These are phyloP conservation scores for Sylvilagus floridanus DNA, from an alignment of 2,797 vertebrate species.

Conservation along the genomic window DNA sequence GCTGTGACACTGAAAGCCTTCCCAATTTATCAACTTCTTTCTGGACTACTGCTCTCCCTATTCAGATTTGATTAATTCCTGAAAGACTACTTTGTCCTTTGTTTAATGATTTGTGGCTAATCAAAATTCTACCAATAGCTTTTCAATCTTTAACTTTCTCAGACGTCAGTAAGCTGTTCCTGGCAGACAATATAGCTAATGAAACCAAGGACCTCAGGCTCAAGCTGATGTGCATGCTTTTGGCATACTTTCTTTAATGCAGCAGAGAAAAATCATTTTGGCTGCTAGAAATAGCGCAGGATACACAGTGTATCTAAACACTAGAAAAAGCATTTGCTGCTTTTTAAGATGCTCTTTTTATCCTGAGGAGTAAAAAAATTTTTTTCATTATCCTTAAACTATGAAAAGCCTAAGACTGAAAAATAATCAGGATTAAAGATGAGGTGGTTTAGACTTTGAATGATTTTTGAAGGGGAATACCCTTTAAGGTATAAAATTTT, in stretches of 20 bases:
- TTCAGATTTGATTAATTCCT: slow-evolving; percentile 2
- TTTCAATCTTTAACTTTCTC: background rate
- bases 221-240: background rate
- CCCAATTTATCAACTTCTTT: slow-evolving; percentile 15
- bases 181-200: background rate
- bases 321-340: background rate
- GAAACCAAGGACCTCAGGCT: background rate
- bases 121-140: background rate
- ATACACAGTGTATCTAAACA: background rate
- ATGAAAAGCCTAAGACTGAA: slow-evolving; percentile 25
- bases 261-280: background rate
- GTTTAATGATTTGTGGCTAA: slow-evolving; percentile 8
- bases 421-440: slow-evolving; percentile 41
- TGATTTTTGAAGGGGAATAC: slow-evolving; percentile 19
- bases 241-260: background rate
- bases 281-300: slow-evolving; percentile 21
- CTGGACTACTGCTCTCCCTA: background rate
- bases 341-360: slow-evolving; percentile 9
- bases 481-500: background rate
- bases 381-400: slow-evolving; percentile 4
- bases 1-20: background rate
- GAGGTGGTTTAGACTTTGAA: background rate
- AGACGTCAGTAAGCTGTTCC: background rate
- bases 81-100: background rate
- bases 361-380: background rate